Evolutionary conservation across 92 coral and sea anemone genomes (phyloP).

Genomic region (Siderastrea radians): DNA sequence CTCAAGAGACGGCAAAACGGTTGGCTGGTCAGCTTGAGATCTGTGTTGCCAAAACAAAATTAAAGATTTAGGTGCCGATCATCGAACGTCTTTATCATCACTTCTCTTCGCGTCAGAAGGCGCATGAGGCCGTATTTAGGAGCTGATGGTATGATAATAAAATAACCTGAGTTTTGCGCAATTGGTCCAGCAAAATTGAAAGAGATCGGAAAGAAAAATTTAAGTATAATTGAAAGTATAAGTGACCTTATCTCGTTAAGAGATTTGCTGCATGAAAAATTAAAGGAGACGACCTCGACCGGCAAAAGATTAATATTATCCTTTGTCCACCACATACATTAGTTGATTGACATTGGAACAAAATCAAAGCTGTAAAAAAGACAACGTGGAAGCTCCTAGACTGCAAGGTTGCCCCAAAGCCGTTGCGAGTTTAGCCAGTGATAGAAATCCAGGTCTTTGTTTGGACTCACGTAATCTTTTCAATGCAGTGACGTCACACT

Average conservation of each 20-base stretch:
- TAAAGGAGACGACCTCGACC: neutral
- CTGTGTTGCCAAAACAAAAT: neutral
- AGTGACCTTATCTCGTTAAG: neutral
- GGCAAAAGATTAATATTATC: neutral
- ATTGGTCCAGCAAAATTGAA: too few relatives aligned
- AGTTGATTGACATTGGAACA: neutral
- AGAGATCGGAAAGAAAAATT: too few relatives aligned
- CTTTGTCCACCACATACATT: neutral
- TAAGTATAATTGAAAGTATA: neutral
- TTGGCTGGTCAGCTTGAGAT: conserved; percentile 40
- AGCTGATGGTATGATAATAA: neutral
- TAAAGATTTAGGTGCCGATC: neutral
- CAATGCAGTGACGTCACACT: conserved; percentile 3
- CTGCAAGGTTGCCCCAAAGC: neutral
- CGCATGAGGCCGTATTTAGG: neutral
- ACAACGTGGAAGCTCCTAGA: neutral
- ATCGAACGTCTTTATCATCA: too few relatives aligned
- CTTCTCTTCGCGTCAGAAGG: too few relatives aligned
- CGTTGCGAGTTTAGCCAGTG: neutral
- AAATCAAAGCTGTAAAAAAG: neutral
- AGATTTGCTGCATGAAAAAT: neutral
- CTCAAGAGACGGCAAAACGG: conserved; percentile 3
- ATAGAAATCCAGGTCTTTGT: neutral
- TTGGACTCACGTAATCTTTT: neutral
- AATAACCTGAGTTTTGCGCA: too few relatives aligned